Conservation (phyloP, 1,140 invertebrate genomes). For the Hycleus phaleratus region DNA sequence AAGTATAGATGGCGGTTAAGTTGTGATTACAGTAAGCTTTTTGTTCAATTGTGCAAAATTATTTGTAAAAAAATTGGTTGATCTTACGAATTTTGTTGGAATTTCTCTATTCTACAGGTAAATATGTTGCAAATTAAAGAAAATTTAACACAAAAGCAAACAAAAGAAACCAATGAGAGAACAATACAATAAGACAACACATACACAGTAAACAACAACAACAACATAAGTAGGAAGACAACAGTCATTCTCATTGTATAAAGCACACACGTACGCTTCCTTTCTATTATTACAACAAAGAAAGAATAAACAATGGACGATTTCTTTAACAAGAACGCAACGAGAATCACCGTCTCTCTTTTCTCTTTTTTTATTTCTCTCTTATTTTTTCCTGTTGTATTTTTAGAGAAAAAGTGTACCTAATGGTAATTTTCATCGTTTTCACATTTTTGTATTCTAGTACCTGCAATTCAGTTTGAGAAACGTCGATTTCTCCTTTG, state of each 20-base stretch:
- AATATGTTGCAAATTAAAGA: too few relatives aligned
- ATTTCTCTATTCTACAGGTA: too few relatives aligned
- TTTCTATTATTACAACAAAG: constrained; percentile 19
- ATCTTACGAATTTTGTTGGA: too few relatives aligned
- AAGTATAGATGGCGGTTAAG: too few relatives aligned
- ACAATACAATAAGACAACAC: too few relatives aligned
- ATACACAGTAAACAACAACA: background rate
- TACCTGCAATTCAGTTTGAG: constrained; percentile 67
- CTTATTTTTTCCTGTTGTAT: background rate
- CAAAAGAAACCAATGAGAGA: too few relatives aligned
- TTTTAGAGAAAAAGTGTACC: background rate
- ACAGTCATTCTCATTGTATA: constrained; percentile 12
- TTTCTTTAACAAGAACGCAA: constrained; percentile 14
- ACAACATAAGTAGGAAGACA: constrained; percentile 1
- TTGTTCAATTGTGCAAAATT: background rate
- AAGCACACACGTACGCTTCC: constrained; percentile 19
- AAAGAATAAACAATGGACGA: constrained; percentile 19
- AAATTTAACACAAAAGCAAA: too few relatives aligned
- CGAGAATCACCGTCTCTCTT: constrained; percentile 1
- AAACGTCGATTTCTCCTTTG: constrained; percentile 71
- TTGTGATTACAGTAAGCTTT: background rate
- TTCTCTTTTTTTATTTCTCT: background rate
- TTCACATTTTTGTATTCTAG: constrained; percentile 21
- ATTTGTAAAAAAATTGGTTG: background rate
- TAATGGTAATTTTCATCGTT: constrained; percentile 9